Evolutionary conservation across 2,113 vertebrate species (phyloP).

Genomic region (Laticauda laticaudata): DNA sequence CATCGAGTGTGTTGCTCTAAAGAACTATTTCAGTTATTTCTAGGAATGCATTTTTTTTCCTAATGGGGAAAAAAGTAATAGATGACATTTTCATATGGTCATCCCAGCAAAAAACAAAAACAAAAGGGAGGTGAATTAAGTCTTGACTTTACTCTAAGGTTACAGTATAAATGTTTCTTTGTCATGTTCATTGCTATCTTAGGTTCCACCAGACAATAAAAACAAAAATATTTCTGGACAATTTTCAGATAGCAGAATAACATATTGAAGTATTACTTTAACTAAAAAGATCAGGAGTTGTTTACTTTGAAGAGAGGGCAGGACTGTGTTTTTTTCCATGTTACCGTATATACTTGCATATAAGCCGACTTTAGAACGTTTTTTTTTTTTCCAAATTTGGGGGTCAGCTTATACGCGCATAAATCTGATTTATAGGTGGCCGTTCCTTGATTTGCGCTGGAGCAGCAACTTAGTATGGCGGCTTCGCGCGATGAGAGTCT

Average conservation of each 20-base stretch:
- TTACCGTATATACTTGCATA: too few species aligned
- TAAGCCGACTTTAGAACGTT: too few species aligned
- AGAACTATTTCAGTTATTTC: neutral
- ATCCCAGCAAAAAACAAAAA: neutral
- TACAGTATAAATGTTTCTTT: neutral
- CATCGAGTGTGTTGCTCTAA: neutral
- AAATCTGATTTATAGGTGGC: too few species aligned
- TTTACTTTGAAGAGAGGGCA: slow-evolving; percentile 71
- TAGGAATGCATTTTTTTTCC: neutral
- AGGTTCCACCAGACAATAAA: neutral
- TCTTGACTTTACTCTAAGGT: neutral
- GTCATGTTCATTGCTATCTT: neutral
- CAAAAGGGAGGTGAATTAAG: neutral
- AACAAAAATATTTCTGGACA: neutral
- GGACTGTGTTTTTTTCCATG: slow-evolving; percentile 59
- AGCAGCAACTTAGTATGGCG: too few species aligned
- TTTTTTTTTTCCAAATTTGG: too few species aligned
- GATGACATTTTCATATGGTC: neutral
- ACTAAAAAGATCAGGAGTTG: slow-evolving; percentile 70
- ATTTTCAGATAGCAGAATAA: neutral
- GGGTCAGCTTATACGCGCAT: too few species aligned
- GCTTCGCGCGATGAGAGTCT: too few species aligned
- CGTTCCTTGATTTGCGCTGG: too few species aligned
- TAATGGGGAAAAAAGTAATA: neutral
- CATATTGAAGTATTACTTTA: slow-evolving; percentile 56